Evolutionary conservation across 2,888 invertebrate genomes (phyloP), one percentile per base, ranked within the genome.

Genomic region (Pristionchus japonicus): DNA sequence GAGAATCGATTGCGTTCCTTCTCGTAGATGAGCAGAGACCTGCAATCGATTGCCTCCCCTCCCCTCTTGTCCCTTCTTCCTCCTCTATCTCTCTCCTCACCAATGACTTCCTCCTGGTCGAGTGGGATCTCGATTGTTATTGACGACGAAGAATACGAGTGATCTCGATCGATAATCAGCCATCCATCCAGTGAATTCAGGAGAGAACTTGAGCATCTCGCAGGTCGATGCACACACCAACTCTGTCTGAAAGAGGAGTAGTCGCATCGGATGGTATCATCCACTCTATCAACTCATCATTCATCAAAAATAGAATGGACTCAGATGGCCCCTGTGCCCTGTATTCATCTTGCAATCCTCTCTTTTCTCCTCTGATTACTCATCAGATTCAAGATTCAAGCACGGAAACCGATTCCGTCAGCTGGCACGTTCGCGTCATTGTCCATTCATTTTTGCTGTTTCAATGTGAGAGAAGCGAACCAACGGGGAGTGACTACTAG

Each of bases 11-110:
- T 85, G 0, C 49, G 23, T 17, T 31, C 15, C 13, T 89, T 86
- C 17, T 89, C 87, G 83, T 84, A 92, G 43, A 90, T 88, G 11
- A 92, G 74, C 3, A 92, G 89, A 6, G 90, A 88, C 92, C 92
- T 91, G 89, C 74, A 17, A 86, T 83, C 52, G 27, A 9, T 17
- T 37, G 23, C 43, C 20, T 34, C 67, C 34, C 34, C 20, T 7
- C 17, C 34, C 67, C 34, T 31, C 67, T 31, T 9, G 1, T 9
- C n/a, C n/a, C n/a, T n/a, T 15, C 15, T 20, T 57, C 17, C 57
- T 31, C 31, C 43, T 43, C 43, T 43, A n/a, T n/a, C n/a, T 43
- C 43, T 11, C 43, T 57, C 57, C 67, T 37, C 20, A 86, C 86
- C 86, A 86, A 49, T 86, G 86, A 70, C 49, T 34, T 49, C 87